A percentile compares a stretch with the other conserved stretches of the same genome.
Evolutionary conservation across 1,140 invertebrate species (phyloP).

Genomic region (Zaprionus nigranus): DNA sequence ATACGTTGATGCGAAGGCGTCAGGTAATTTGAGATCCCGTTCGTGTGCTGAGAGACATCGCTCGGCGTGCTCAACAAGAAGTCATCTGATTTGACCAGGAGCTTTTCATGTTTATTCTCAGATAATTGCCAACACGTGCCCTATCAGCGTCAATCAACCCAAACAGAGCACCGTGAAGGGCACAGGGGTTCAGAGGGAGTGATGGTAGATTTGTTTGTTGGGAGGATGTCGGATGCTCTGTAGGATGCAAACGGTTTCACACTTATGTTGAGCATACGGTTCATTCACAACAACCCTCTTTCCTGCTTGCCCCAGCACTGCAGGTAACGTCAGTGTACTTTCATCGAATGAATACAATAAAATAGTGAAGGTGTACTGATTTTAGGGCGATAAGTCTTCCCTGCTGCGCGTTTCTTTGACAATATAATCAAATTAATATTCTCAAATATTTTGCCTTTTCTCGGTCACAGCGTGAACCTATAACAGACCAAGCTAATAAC

Average conservation of each 20-base stretch:
- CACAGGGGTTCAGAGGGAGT: not conserved
- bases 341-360: too few relatives aligned
- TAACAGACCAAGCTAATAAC: not conserved
- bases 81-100: conserved; percentile 62
- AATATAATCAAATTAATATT: not conserved
- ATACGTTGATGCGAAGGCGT: not conserved
- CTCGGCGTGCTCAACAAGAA: conserved; percentile 51
- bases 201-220: not conserved
- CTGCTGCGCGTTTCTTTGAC: not conserved
- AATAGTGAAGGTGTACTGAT: not conserved
- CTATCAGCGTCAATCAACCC: conserved; percentile 80
- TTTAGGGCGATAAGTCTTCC: not conserved
- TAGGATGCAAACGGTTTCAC: conserved; percentile 1
- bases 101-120: conserved; percentile 75
- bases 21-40: conserved; percentile 8
- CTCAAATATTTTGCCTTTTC: not conserved
- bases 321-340: not conserved
- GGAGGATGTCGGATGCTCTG: not conserved
- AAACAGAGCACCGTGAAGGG: conserved; percentile 43
- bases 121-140: conserved; percentile 82
- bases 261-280: not conserved
- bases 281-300: not conserved
- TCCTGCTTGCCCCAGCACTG: not conserved
- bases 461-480: not conserved
- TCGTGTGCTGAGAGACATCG: not conserved